Base-by-base conservation (phyloP, 2,113 vertebrate species). In the Dasyprocta punctata region DNA sequence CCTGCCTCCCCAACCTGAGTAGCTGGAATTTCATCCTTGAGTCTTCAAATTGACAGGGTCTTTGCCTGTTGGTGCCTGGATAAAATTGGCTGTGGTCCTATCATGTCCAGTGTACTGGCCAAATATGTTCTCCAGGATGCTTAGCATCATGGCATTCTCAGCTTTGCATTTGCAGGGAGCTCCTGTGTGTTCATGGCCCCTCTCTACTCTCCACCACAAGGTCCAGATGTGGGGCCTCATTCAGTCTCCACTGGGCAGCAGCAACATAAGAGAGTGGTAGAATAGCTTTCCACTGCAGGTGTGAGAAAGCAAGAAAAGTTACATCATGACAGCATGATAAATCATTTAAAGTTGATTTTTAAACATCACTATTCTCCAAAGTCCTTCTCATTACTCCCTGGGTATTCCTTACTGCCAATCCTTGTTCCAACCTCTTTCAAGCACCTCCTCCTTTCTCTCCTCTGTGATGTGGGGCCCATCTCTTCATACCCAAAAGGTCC, bases 81-180 rank as follows among this genome's bases (percentile, higher is more conserved):
- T 65, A 63, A 10, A 96, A 52, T 44, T 47, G 54, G 63, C 63
- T 11, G 13, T 58, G 30, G 28, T 7, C 41, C 67, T 92, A 1
- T 47, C 38, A 0, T 56, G 8, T 84, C 8, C 26, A 60, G 33
- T 17, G 0, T 54, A 30, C 0, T 2, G 49, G 16, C 60, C 9
- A 47, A 28, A 36, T 58, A 14, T 16, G 49, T 58, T 90, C 41
- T 13, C 41, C 38, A 52, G 30, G 54, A 14, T 24, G 67, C 60
- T 80, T 58, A 52, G 49, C 26, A 14, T 22, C 20, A 2, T 8
- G 24, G 89, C 86, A 13, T 75, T 49, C 63, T 58, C 7, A 16
- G 24, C 28, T 26, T 61, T 33, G 49, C 60, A 7, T 69, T 12
- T 44, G 7, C 36, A 56, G 60, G 69, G 44, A 47, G 13, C 19